Conservation (phyloP, 2,797 vertebrate genomes). For the Adrianichthys oophorus region DNA sequence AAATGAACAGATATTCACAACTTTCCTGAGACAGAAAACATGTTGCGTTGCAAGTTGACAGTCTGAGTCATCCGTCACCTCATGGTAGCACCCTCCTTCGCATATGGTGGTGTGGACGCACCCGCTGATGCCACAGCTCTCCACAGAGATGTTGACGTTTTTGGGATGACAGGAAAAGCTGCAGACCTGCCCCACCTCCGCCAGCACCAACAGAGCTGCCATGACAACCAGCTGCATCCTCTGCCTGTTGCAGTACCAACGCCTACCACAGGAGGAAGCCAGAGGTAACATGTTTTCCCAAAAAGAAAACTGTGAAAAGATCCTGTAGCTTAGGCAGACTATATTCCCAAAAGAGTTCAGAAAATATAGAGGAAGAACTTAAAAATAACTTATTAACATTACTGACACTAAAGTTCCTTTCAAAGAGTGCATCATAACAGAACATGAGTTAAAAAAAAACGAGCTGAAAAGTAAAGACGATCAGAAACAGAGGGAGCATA, state of each 20-base stretch:
- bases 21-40: neutral
- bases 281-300: slow-evolving; percentile 8
- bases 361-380: no score
- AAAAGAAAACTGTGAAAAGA: neutral
- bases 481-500: neutral
- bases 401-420: no score
- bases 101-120: slow-evolving; percentile 85
- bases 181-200: slow-evolving; percentile 73
- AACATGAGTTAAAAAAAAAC: neutral
- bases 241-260: slow-evolving; percentile 40
- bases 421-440: neutral
- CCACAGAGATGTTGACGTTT: slow-evolving; percentile 82
- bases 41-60: neutral
- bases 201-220: slow-evolving; percentile 78
- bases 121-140: slow-evolving; percentile 81
- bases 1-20: neutral
- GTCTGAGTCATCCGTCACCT: slow-evolving; percentile 67
- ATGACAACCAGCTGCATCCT: slow-evolving; percentile 80
- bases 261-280: slow-evolving; percentile 42
- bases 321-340: neutral
- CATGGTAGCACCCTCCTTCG: slow-evolving; percentile 82
- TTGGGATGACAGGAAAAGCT: slow-evolving; percentile 77
- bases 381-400: no score
- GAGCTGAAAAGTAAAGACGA: neutral
- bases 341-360: no score